Conservation (phyloP, 1,140 invertebrate genomes). For the Drosophila grimshawi region DNA sequence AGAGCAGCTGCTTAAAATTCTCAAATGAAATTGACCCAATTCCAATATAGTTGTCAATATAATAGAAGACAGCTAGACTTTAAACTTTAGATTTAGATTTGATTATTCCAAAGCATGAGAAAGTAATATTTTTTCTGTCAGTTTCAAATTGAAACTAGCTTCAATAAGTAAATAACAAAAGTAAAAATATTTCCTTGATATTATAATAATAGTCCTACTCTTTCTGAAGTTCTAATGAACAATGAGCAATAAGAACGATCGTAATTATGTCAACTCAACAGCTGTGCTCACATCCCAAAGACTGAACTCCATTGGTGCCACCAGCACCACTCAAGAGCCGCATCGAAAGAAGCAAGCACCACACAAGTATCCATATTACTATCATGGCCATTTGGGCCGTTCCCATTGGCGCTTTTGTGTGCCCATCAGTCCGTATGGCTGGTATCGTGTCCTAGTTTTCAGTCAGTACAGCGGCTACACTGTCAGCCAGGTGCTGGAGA, state of each 20-base stretch:
- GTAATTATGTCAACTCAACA: neutral
- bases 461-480: conserved; percentile 9
- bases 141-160: neutral
- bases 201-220: neutral
- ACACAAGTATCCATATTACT: neutral
- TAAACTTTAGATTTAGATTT: no score
- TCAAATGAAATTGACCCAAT: no score
- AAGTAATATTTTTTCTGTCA: neutral
- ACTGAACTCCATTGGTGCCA: conserved; percentile 1
- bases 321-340: neutral
- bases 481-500: conserved; percentile 12
- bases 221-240: neutral
- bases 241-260: neutral
- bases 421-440: conserved; percentile 48
- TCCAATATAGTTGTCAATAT: no score
- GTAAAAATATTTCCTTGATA: neutral
- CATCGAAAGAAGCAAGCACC: neutral
- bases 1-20: no score
- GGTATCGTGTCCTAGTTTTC: conserved; percentile 57
- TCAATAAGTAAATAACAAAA: neutral
- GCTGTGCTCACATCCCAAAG: neutral
- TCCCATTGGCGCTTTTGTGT: conserved; percentile 3
- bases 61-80: no score
- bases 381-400: neutral
- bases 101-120: no score